Evolutionary conservation across 2,888 invertebrate genomes (phyloP).

Genomic region (Pterobdella sp.): DNA sequence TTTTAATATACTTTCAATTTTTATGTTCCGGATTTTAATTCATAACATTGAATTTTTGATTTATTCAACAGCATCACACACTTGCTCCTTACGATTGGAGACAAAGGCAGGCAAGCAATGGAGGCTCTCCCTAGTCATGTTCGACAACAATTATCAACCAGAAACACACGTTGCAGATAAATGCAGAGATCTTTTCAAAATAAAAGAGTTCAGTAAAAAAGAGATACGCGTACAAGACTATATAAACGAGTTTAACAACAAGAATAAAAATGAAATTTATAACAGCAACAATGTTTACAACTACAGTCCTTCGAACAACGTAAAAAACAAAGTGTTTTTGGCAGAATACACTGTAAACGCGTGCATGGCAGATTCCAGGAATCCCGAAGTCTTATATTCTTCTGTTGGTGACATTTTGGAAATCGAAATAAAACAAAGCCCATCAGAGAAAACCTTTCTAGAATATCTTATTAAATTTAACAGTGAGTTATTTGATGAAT

Average conservation of each 20-base stretch:
- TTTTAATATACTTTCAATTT: no score
- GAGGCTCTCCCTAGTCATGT: conserved; percentile 21
- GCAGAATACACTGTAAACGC: not conserved
- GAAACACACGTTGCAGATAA: not conserved
- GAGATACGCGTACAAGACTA: not conserved
- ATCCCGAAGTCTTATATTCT: not conserved
- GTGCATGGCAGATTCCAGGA: not conserved
- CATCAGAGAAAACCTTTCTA: not conserved
- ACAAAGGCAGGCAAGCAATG: conserved; percentile 18
- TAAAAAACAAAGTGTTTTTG: not conserved
- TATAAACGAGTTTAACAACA: not conserved
- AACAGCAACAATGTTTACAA: not conserved
- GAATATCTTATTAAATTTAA: not conserved
- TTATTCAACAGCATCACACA: not conserved
- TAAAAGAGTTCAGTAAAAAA: not conserved
- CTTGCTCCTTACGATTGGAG: conserved; percentile 8
- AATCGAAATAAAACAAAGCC: not conserved
- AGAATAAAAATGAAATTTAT: not conserved
- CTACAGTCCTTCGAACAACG: not conserved
- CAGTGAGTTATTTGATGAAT: conserved; percentile 6
- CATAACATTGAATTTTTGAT: no score
- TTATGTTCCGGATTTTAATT: no score
- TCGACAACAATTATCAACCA: not conserved
- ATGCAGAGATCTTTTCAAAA: not conserved
- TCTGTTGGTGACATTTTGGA: not conserved